A percentile compares a stretch with the other conserved stretches of the same genome.
These are phyloP conservation scores for Podarcis raffonei DNA, from an alignment of 2,113 vertebrate species.

Conservation along the genomic window DNA sequence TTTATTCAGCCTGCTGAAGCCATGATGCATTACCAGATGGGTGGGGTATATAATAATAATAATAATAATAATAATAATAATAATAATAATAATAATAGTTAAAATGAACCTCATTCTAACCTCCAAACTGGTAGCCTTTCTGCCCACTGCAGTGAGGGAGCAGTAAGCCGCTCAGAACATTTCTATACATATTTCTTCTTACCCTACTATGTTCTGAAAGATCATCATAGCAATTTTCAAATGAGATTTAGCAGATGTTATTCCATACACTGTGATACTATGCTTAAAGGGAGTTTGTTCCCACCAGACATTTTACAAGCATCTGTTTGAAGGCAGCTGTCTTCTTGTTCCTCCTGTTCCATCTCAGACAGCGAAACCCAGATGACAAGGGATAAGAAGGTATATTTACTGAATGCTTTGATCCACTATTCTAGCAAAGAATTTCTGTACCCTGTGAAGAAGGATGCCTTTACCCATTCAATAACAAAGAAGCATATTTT, in stretches of 20 bases:
- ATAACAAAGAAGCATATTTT: neutral
- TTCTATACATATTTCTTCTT: conserved; percentile 11
- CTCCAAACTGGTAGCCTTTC: conserved; percentile 14
- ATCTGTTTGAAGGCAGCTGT: conserved; percentile 66
- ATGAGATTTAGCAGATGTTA: conserved; percentile 66
- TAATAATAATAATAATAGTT: too few relatives aligned
- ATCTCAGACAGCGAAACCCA: conserved; percentile 60
- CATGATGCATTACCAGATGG: neutral
- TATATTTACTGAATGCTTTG: conserved; percentile 6
- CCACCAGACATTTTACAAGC: conserved; percentile 62
- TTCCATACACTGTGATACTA: conserved; percentile 42
- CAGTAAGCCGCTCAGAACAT: conserved; percentile 9
- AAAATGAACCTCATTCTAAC: conserved; percentile 18
- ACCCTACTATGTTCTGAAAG: conserved; percentile 29
- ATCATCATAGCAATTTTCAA: conserved; percentile 45
- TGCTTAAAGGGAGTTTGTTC: conserved; percentile 64
- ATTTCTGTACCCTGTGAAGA: neutral
- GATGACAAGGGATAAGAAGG: conserved; percentile 18
- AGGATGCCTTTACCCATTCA: conserved; percentile 3
- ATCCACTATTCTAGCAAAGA: neutral
- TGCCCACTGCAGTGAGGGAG: neutral
- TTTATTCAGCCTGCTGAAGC: conserved; percentile 26
- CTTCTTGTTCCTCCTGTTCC: conserved; percentile 62
- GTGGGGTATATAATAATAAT: too few relatives aligned
- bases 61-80: too few relatives aligned